Evolutionary conservation across 2,113 vertebrate species (phyloP).

Genomic region (Petrocephalus microphthalmus): DNA sequence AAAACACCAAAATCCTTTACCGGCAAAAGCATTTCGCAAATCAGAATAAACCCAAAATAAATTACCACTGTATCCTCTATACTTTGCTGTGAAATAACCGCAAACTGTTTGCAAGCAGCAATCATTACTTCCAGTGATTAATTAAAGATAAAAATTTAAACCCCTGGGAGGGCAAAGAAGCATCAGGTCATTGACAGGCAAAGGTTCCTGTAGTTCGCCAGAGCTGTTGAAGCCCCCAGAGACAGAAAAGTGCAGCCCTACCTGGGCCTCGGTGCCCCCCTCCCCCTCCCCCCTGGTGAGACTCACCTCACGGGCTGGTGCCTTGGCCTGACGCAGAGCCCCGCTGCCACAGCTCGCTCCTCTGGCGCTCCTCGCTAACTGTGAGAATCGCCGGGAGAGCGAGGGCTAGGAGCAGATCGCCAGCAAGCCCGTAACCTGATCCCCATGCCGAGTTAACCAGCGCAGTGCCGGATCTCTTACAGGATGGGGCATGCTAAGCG

Average conservation of each 20-base stretch:
- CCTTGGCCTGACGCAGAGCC: background rate
- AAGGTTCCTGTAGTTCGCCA: background rate
- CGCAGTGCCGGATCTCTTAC: slow-evolving; percentile 52
- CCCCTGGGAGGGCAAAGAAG: background rate
- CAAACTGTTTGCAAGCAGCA: background rate
- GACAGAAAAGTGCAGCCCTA: slow-evolving; percentile 44
- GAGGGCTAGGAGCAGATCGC: slow-evolving; percentile 49
- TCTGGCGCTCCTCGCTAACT: slow-evolving; percentile 34
- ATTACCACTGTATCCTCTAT: background rate
- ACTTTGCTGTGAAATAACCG: background rate
- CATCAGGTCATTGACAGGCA: background rate
- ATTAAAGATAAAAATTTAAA: background rate
- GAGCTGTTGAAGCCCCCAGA: background rate
- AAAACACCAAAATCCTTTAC: slow-evolving; percentile 1
- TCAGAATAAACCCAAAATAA: background rate
- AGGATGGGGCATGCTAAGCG: slow-evolving; percentile 42
- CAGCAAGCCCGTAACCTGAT: slow-evolving; percentile 61
- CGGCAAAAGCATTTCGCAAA: background rate
- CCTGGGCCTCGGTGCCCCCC: slow-evolving; percentile 58
- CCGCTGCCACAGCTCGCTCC: background rate
- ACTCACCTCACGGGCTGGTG: slow-evolving; percentile 42
- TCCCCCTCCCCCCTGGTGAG: slow-evolving; percentile 41
- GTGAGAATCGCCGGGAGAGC: background rate
- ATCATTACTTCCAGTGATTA: background rate
- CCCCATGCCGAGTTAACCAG: slow-evolving; percentile 66